A percentile compares a stretch with the other conserved stretches of the same genome.
These are phyloP conservation scores for Lagopus muta DNA, from an alignment of 2,113 vertebrate species.

Conservation along the genomic window DNA sequence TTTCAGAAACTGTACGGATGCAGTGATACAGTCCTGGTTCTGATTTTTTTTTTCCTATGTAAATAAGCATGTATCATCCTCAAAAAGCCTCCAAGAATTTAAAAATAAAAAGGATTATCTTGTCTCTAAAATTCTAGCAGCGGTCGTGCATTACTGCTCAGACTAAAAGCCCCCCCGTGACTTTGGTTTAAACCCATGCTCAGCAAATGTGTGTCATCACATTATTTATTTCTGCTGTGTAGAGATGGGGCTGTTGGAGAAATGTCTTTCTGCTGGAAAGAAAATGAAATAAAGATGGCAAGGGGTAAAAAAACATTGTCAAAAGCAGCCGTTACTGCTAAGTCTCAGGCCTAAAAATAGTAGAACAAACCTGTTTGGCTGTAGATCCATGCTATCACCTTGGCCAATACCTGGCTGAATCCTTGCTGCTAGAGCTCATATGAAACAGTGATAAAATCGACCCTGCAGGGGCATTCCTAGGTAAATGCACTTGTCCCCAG, in stretches of 20 bases:
- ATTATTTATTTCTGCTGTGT: background rate
- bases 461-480: background rate
- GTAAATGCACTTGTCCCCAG: background rate
- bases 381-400: background rate
- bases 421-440: background rate
- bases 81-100: background rate
- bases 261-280: background rate
- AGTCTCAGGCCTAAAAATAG: background rate
- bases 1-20: conserved; percentile 22
- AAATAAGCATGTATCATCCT: background rate
- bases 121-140: conserved; percentile 15
- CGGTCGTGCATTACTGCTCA: background rate
- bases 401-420: background rate
- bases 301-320: background rate
- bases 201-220: background rate
- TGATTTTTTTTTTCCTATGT: background rate
- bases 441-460: background rate
- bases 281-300: background rate
- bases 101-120: background rate
- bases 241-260: background rate
- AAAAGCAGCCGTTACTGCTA: background rate
- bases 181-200: background rate
- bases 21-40: background rate
- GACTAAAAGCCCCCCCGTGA: background rate
- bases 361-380: rapidly evolving